Base-by-base conservation (phyloP, 2,888 invertebrate species). In the Helobdella robusta region DNA sequence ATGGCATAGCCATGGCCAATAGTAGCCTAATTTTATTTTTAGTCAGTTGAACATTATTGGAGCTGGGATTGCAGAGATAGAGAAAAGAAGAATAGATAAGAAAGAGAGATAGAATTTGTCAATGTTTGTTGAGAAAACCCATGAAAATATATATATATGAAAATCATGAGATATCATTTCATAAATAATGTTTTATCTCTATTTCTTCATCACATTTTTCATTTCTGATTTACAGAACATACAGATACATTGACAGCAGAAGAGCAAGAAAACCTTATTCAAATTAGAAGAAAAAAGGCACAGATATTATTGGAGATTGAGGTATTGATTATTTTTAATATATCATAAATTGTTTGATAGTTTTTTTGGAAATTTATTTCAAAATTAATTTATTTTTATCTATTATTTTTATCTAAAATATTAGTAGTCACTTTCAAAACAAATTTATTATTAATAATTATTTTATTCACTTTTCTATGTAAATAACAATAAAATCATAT, bases 251-350 rank as follows among this genome's bases (percentile, higher is more conserved):
- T 59, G 4, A 36, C 34, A 28, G 36, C 60, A 30, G 59, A 65
- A 35, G 65, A 60, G 30, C 65, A 59, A 36, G 60, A 60, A 23
- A 18, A 34, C 6, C 40, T 65, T 18, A 44, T 28, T 59, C 50
- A 59, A 1, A 65, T 65, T 30, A 59, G 50, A 20, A 46, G 23
- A 20, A 46, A 36, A 18, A 65, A 65, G 50, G 59, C 59, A 3
- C 30, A 32, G 56, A 32, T 65, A 32, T 34, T 60, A 32, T 35
- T 35, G 11, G 65, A 65, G 35, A 65, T 65, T 60, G 36, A 65
- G 60, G 65, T 65, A 28, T 20, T 20, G 36, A 20, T 11, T 5
- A 23, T 46, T n/a, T 25, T 61, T 46, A 8, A 28, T 18, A n/a
- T 46, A 25, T n/a, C 4, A 11, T 23, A 30, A 11, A n/a, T 61